Base-by-base conservation (phyloP, 35 echinoderm and acorn worm genomes). In the Strongylocentrotus purpuratus region DNA sequence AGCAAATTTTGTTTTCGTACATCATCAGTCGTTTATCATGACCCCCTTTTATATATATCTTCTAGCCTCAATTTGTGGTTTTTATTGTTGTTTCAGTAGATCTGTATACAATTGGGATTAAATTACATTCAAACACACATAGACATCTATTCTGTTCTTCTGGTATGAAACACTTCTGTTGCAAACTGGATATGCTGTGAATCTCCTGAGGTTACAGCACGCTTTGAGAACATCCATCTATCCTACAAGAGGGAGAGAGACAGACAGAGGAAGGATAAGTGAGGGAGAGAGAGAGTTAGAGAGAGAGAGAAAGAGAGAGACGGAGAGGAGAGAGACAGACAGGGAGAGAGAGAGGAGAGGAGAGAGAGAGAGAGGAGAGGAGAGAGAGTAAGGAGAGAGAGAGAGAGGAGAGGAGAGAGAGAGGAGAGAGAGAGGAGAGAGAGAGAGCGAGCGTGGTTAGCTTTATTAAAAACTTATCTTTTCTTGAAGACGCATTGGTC, bases 71-170 rank as follows among this genome's bases (percentile, higher is more conserved):
- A 59, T 59, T 59, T 17, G 9, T 59, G 52, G 52, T 59, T 78
- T 7, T 78, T 12, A 15, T 55, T 55, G 48, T 50, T 70, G 22
- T 22, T 78, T 78, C 20, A 78, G 65, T 78, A 78, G 65, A 78
- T 78, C 28, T 28, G 22, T 78, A 78, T 28, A 78, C 65, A 78
- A 78, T 78, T 78, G 65, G 65, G 65, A 78, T 78, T 78, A 78
- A 78, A 78, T 78, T 78, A 78, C 65, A 78, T 78, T 78, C 65
- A 78, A 78, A 78, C 65, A 78, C 65, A 78, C 22, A 78, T n/a
- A 78, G 65, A 78, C 65, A 22, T 78, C 65, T 78, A 78, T 78
- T 78, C 65, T n/a, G 22, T 25, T 70, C 61, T 78, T 78, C 65
- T 78, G 20, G 65, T 78, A 78, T 78, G 65, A 78, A 78, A 78